Evolutionary conservation across 2,113 vertebrate species (phyloP), one percentile per base, ranked within the genome.

Genomic region (Seriola rivoliana): DNA sequence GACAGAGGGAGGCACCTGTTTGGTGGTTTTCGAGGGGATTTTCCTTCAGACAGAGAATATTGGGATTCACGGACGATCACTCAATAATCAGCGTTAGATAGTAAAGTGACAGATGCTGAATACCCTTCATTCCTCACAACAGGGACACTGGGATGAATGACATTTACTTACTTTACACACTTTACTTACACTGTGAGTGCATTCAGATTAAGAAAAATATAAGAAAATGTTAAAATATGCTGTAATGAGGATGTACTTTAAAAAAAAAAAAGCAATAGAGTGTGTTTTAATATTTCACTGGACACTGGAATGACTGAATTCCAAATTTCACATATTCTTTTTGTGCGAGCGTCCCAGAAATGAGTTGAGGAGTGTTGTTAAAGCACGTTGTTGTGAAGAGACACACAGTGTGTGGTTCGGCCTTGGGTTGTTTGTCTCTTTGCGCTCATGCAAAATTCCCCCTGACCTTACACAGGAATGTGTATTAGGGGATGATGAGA

Each of bases 401-500:
- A 62, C 25, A 42, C 5, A 11, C 42, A 65, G 69, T 69, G 69
- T 81, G 72, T 34, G 80, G 52, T 58, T 73, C 16, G n/a, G 62
- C 54, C 54, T 65, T 36, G 38, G 74, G 42, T 84, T 92, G 82
- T 90, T 91, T 88, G 72, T 82, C 75, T 89, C 75, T 29, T 29
- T 87, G 80, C 29, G 34, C 74, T 81, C 77, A 73, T 80, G 68
- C 90, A 86, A 85, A 94, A 93, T 91, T 93, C 88, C 87, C 92
- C 87, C 87, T 93, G 93, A 95, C 94, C 94, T 94, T 94, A 94
- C 89, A 73, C 79, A 86, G 94, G 95, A 96, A 96, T 96, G 94
- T 70, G 89, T 91, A 92, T 90, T 86, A 92, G 84, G 90, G 88
- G 87, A 94, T 90, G 89, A 90, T 91, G 91, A 94, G 90, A 87